These are phyloP conservation scores for Drosophila eohydei DNA, from an alignment of 2,888 invertebrate genomes.

Conservation along the genomic window DNA sequence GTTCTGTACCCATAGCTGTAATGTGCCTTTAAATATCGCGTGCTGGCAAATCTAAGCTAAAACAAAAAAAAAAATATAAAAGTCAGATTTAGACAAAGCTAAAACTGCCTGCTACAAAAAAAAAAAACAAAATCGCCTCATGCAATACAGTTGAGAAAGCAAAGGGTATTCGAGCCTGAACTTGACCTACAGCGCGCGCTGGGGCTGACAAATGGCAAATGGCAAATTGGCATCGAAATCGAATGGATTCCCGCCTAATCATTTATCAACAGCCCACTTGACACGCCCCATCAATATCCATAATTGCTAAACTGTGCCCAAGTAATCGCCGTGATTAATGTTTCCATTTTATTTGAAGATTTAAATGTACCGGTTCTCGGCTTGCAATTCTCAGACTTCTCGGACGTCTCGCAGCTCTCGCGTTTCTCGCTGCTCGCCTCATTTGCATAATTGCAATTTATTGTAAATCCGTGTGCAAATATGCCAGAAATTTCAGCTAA, in stretches of 20 bases:
- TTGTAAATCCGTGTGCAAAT: constrained; percentile 75
- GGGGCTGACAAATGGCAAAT: constrained; percentile 26
- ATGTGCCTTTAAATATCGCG: background rate
- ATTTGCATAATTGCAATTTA: constrained; percentile 80
- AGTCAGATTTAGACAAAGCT: background rate
- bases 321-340: constrained; percentile 68
- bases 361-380: constrained; percentile 39
- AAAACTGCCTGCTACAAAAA: constrained; percentile 4
- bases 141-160: background rate
- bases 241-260: constrained; percentile 39
- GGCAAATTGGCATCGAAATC: constrained; percentile 16
- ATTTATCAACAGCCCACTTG: constrained; percentile 66
- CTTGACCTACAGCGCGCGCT: constrained; percentile 37
- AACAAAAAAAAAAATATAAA: background rate
- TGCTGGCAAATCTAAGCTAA: background rate
- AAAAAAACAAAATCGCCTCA: background rate
- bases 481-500: constrained; percentile 68
- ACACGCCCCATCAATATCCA: constrained; percentile 71
- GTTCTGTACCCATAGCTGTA: constrained; percentile 11
- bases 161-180: background rate
- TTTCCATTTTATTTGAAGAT: constrained; percentile 35
- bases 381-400: background rate
- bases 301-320: constrained; percentile 70
- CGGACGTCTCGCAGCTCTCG: constrained; percentile 16
- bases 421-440: constrained; percentile 24